phyloP scores from a whole-genome alignment of 2,797 vertebrate species.

The Todus mexicanus region DNA sequence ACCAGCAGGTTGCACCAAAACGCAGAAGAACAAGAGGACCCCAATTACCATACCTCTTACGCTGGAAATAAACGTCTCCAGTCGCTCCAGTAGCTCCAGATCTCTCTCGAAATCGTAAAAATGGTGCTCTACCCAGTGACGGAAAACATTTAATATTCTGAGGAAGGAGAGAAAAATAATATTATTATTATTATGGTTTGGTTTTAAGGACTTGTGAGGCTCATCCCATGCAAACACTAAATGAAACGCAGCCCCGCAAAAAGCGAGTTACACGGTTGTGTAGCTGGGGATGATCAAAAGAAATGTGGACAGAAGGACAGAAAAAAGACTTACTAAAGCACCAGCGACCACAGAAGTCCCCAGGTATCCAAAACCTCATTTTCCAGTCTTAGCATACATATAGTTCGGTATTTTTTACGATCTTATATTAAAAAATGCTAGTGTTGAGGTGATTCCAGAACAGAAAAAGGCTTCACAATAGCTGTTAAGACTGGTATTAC shows the following conservation, averaged over 20 bases:
- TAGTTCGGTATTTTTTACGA: background rate
- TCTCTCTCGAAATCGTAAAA: slow-evolving; percentile 99
- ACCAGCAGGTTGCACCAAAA: background rate
- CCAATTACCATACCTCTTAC: slow-evolving; percentile 82
- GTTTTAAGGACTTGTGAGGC: background rate
- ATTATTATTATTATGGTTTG: background rate
- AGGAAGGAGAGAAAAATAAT: background rate
- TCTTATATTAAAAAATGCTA: background rate
- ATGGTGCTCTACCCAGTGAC: slow-evolving; percentile 99
- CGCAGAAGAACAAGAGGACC: background rate
- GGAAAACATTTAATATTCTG: slow-evolving; percentile 96
- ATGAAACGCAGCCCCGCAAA: background rate
- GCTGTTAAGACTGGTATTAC: background rate
- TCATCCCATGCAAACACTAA: background rate
- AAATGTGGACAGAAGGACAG: background rate
- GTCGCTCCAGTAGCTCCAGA: slow-evolving; percentile 83
- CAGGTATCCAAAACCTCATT: background rate
- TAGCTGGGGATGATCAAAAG: background rate
- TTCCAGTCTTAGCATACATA: background rate
- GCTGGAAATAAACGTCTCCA: slow-evolving; percentile 93
- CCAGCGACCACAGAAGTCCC: background rate
- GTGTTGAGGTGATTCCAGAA: background rate
- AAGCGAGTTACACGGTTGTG: background rate
- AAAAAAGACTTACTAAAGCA: background rate
- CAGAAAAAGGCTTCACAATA: background rate